These are phyloP conservation scores for Cephalotes varians DNA, from an alignment of 2,888 invertebrate species.

Conservation along the genomic window DNA sequence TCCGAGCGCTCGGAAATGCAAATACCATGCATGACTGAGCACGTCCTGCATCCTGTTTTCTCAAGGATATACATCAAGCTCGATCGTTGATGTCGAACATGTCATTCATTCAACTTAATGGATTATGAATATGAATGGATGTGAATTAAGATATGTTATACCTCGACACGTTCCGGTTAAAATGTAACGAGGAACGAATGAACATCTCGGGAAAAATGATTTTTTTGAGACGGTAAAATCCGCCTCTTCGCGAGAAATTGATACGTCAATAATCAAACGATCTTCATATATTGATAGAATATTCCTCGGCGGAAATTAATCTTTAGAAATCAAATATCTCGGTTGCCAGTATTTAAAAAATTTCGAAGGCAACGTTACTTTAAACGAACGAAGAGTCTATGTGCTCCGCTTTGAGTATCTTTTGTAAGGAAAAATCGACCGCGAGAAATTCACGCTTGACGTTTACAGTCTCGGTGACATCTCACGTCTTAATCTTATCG, in stretches of 20 bases:
- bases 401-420: background rate
- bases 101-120: slow-evolving; percentile 17
- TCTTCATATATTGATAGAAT: slow-evolving; percentile 10
- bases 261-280: slow-evolving; percentile 6
- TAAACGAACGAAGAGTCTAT: background rate
- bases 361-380: background rate
- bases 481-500: slow-evolving; percentile 1
- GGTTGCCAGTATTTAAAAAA: background rate
- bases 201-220: background rate
- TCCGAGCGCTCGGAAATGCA: slow-evolving; percentile 6
- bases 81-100: background rate
- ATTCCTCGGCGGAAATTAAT: background rate
- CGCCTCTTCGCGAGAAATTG: slow-evolving; percentile 16
- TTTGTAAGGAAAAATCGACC: background rate
- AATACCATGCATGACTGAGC: background rate
- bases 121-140: background rate
- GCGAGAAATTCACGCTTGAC: background rate
- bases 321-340: background rate
- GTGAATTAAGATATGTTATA: background rate
- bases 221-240: background rate
- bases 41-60: slow-evolving; percentile 2
- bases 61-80: background rate
- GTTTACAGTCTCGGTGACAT: background rate
- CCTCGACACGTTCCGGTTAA: background rate
- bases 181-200: background rate